Evolutionary conservation across 2,888 invertebrate species (phyloP).

Genomic region (Hydrotaea cyrtoneurina): DNA sequence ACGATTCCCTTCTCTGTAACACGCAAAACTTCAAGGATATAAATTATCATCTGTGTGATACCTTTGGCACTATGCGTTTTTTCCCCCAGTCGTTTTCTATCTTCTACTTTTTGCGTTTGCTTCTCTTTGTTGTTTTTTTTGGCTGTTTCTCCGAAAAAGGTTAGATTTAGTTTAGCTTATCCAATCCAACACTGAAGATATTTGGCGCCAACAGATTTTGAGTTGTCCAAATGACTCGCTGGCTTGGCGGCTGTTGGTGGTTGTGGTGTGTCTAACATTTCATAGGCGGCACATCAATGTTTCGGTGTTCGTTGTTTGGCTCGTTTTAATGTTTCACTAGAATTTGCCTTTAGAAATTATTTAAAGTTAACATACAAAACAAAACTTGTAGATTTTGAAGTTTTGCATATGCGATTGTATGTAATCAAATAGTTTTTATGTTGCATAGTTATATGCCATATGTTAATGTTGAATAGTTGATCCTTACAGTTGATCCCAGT

Average conservation of each 20-base stretch:
- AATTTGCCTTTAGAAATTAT: background rate
- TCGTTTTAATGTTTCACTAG: too few species aligned
- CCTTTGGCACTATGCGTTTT: constrained; percentile 70
- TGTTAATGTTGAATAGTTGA: too few species aligned
- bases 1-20: constrained; percentile 46
- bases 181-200: constrained; percentile 71
- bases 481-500: too few species aligned
- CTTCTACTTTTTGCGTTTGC: constrained; percentile 24
- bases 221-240: constrained; percentile 77
- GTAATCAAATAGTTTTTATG: too few species aligned
- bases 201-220: constrained; percentile 78
- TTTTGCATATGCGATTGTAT: too few species aligned
- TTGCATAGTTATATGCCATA: too few species aligned
- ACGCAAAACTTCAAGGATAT: constrained; percentile 77
- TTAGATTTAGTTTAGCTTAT: constrained; percentile 55
- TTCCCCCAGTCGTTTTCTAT: constrained; percentile 26
- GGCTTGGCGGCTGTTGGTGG: constrained; percentile 13
- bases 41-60: constrained; percentile 76
- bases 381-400: too few species aligned
- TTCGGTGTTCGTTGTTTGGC: background rate
- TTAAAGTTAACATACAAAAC: background rate
- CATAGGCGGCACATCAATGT: constrained; percentile 55
- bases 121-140: constrained; percentile 1
- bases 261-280: constrained; percentile 63
- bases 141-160: constrained; percentile 38